phyloP scores from a whole-genome alignment of 2,888 invertebrate genomes.

The Scelioninae gen. 1 region DNA sequence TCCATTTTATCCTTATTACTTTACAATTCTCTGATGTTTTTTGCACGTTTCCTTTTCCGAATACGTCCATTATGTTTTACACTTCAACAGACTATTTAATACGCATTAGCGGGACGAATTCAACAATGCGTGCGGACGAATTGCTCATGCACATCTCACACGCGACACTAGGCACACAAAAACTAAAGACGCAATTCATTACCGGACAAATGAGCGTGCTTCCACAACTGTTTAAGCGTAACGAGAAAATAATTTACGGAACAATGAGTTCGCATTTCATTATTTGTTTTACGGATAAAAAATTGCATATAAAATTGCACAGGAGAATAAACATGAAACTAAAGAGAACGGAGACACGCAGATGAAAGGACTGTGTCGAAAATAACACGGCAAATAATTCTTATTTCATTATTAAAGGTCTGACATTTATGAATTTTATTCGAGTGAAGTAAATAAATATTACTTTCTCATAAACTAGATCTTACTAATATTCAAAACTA shows the following conservation, averaged over 20 bases:
- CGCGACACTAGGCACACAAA: slow-evolving; percentile 45
- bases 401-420: no score
- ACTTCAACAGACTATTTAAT: slow-evolving; percentile 44
- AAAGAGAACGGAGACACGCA: no score
- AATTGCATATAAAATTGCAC: slow-evolving; percentile 21
- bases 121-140: slow-evolving; percentile 47
- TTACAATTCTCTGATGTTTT: slow-evolving; percentile 24
- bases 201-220: slow-evolving; percentile 36
- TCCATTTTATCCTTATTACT: slow-evolving; percentile 36
- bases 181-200: slow-evolving; percentile 56
- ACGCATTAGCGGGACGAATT: slow-evolving; percentile 40
- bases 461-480: no score
- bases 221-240: slow-evolving; percentile 48
- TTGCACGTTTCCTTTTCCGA: slow-evolving; percentile 29
- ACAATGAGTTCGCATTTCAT: slow-evolving; percentile 45
- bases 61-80: slow-evolving; percentile 29
- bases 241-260: slow-evolving; percentile 46
- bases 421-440: no score
- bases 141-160: slow-evolving; percentile 55
- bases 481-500: no score
- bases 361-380: no score
- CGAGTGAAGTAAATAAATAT: no score
- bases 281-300: slow-evolving; percentile 33
- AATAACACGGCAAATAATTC: no score
- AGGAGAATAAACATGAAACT: background rate